Evolutionary conservation across 2,888 invertebrate genomes (phyloP), one percentile per base, ranked within the genome.

Genomic region (Microctonus hyperodae): DNA sequence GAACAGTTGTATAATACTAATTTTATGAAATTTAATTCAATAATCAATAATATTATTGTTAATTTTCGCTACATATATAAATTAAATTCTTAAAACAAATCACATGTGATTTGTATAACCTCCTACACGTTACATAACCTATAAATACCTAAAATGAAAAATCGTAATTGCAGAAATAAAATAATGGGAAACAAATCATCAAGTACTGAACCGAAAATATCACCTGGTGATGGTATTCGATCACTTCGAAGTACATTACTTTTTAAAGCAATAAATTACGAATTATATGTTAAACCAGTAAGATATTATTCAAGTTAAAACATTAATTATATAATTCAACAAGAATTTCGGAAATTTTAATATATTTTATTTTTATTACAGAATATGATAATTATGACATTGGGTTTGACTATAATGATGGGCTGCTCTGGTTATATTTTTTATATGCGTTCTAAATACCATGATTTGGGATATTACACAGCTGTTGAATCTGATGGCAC

Each of bases 211-310:
- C 6, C 10, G 40, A 53, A 51, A 35, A n/a, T 35, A 58, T 66
- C 70, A 71, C 92, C 93, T 40, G 93, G 93, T 33, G 93, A 93
- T 78, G 94, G 94, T 1, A 86, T 94, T 62, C 86, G 92, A 69
- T 92, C 92, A 1, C 82, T 94, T 71, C 87, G 85, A 83, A 91
- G 92, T 16, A 91, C 92, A 2, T 88, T 87, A 74, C 87, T 93
- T 33, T 97, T 97, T 82, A 88, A 92, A 78, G 88, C 91, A 31
- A 86, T 95, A 0, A 97, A 97, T 85, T 96, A 93, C 85, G 96
- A 97, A 85, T 86, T 97, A 1, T 97, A 95, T 82, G 89, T 91
- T 0, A 94, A 91, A 85, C 96, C 95, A 69, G 96, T 96, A 88
- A 88, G 91, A 62, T 33, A 61, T 35, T 48, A n/a, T 16, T 44